These are phyloP conservation scores for Sander lucioperca DNA, from an alignment of 2,113 vertebrate genomes.

Conservation along the genomic window DNA sequence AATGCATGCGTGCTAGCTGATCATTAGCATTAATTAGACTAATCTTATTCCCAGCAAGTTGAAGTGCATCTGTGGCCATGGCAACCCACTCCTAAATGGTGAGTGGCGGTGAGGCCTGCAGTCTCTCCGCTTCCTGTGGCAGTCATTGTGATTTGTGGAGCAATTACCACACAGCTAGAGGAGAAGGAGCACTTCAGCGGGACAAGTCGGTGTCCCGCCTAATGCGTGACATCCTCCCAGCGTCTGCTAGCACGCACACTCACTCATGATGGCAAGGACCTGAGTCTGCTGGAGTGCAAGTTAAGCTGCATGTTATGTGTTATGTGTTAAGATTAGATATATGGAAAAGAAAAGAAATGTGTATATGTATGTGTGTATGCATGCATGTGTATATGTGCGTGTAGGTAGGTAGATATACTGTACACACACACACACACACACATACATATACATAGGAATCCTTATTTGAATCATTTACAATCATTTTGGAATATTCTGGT, in stretches of 20 bases:
- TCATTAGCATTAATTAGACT: slow-evolving; percentile 73
- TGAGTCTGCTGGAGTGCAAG: slow-evolving; percentile 29
- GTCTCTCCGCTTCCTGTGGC: slow-evolving; percentile 53
- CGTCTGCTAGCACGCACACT: slow-evolving; percentile 5
- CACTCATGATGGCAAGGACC: slow-evolving; percentile 9
- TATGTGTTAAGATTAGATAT: neutral
- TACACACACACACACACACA: too few species aligned
- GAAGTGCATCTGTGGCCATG: slow-evolving; percentile 73
- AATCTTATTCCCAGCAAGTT: slow-evolving; percentile 61
- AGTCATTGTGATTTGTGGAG: slow-evolving; percentile 76
- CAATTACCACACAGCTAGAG: slow-evolving; percentile 66
- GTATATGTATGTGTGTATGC: too few species aligned
- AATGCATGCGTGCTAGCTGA: slow-evolving; percentile 32
- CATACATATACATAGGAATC: too few species aligned
- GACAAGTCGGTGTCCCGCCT: slow-evolving; percentile 55
- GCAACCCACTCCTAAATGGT: slow-evolving; percentile 66
- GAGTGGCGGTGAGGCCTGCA: slow-evolving; percentile 24
- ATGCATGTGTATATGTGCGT: too few species aligned
- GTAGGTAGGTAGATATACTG: too few species aligned
- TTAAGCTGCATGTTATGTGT: slow-evolving; percentile 14
- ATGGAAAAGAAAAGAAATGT: too few species aligned
- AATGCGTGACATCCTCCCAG: slow-evolving; percentile 52
- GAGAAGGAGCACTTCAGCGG: slow-evolving; percentile 62
- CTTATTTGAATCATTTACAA: too few species aligned
- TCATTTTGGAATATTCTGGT: too few species aligned